Evolutionary conservation across 2,888 invertebrate genomes (phyloP).

Genomic region (Stenoptilia bipunctidactyla): DNA sequence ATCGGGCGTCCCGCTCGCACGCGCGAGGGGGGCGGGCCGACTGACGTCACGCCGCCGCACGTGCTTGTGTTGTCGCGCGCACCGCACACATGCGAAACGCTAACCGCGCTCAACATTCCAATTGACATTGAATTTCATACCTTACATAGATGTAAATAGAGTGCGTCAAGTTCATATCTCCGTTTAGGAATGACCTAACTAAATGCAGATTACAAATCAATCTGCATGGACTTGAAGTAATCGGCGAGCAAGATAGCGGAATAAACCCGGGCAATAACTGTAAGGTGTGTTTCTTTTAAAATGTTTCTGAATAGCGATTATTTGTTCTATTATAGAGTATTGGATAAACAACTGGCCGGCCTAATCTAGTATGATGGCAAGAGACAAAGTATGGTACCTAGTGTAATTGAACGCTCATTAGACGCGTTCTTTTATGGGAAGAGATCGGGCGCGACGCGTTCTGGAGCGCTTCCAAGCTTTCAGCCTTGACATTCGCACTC

Average conservation of each 20-base stretch:
- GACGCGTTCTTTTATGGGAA: no score
- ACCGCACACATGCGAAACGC: slow-evolving; percentile 39
- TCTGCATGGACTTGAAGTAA: slow-evolving; percentile 1
- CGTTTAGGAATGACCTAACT: slow-evolving; percentile 8
- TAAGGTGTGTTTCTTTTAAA: slow-evolving; percentile 14
- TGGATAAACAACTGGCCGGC: no score
- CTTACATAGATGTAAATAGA: slow-evolving; percentile 16
- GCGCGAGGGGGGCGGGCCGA: slow-evolving; percentile 47
- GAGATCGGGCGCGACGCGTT: background rate
- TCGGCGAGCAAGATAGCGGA: slow-evolving; percentile 11
- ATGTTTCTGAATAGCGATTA: slow-evolving; percentile 13
- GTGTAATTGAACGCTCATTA: no score
- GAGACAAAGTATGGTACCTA: no score
- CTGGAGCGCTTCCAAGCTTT: slow-evolving; percentile 56
- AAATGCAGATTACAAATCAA: slow-evolving; percentile 1
- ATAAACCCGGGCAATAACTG: slow-evolving; percentile 13
- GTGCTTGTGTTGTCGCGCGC: slow-evolving; percentile 65
- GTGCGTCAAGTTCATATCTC: slow-evolving; percentile 17
- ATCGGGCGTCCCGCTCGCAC: slow-evolving; percentile 31
- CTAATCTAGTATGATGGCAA: no score
- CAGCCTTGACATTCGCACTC: slow-evolving; percentile 64
- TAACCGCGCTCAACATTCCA: slow-evolving; percentile 34
- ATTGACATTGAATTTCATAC: slow-evolving; percentile 33
- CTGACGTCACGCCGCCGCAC: slow-evolving; percentile 55
- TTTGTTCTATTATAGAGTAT: slow-evolving; percentile 6